Evolutionary conservation across 2,888 invertebrate species (phyloP), one percentile per base, ranked within the genome.

Genomic region (Netelia melanura): DNA sequence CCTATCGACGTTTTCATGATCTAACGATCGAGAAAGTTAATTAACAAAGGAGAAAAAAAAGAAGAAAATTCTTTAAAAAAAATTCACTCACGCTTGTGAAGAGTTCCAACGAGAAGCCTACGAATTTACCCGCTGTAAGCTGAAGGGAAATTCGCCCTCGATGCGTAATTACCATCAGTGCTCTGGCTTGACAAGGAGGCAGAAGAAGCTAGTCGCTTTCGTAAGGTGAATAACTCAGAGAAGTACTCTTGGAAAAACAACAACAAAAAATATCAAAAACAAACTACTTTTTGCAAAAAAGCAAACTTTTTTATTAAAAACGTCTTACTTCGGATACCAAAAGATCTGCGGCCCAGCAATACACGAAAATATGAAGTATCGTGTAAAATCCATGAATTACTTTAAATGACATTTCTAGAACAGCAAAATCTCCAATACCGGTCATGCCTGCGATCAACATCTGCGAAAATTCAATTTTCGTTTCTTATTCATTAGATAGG

Each of bases 1-100:
- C 87, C 86, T 74, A 87, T 68, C 8, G 88, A 87, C n/a, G 85
- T 86, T 61, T 87, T 86, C 61, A 88, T 71, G 58, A 88, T 84
- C 88, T 88, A 43, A 61, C 21, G 67, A 64, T 23, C 8, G 54
- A 65, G 5, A n/a, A 64, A 21, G 11, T 23, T 44, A n/a, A 38
- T 23, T 9, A n/a, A 11, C 6, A 21, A 25, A 17, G 21, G 43
- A 48, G 10, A 17, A 38, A 23, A 17, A 21, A 3, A 44, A 3
- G 44, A 67, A 21, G 21, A 48, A 67, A 67, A 44, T 10, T 48
- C 10, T 21, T 21, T 2, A 11, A 48, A 23, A 54, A 23, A 70
- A 70, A 17, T 17, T 52, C n/a, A 76, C 58, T 70, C 21, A 86
- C 87, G 2, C 25, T 44, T 1, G 21, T 56, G 71, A 84, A 88